Percentiles rank a stretch among this genome's conserved stretches.
Evolutionary conservation across 2,888 invertebrate genomes (phyloP).

Genomic region (Phengaris arion): DNA sequence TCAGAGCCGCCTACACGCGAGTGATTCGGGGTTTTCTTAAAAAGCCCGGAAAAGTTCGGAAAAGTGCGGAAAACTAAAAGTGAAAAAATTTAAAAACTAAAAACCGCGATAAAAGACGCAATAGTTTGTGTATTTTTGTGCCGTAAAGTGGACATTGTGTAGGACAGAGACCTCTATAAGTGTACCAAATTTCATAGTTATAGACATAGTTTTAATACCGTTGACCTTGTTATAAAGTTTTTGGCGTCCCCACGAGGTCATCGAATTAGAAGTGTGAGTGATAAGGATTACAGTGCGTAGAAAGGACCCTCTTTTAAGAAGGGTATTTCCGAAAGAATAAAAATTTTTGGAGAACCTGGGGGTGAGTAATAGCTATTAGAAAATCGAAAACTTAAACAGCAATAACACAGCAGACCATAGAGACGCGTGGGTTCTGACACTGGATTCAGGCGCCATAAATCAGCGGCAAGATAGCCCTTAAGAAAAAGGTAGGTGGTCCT

Average conservation of each 20-base stretch:
- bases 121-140: neutral
- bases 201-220: neutral
- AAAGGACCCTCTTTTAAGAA: neutral
- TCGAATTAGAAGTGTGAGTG: neutral
- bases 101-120: constrained; percentile 16
- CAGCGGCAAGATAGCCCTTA: rapidly evolving
- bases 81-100: too few relatives aligned
- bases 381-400: neutral
- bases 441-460: neutral
- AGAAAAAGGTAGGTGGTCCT: neutral
- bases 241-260: neutral
- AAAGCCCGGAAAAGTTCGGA: too few relatives aligned
- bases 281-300: neutral
- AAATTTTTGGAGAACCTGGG: neutral
- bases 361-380: neutral
- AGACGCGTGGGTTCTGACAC: neutral
- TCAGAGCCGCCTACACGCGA: too few relatives aligned
- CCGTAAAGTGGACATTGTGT: neutral
- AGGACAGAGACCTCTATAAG: neutral
- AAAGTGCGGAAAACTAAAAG: too few relatives aligned
- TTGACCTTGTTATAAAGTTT: neutral
- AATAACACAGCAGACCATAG: rapidly evolving
- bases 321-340: neutral
- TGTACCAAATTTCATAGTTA: neutral
- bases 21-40: too few relatives aligned